These are phyloP conservation scores for Platygyra sinensis DNA, from an alignment of 64 coral and sea anemone genomes.

Conservation along the genomic window DNA sequence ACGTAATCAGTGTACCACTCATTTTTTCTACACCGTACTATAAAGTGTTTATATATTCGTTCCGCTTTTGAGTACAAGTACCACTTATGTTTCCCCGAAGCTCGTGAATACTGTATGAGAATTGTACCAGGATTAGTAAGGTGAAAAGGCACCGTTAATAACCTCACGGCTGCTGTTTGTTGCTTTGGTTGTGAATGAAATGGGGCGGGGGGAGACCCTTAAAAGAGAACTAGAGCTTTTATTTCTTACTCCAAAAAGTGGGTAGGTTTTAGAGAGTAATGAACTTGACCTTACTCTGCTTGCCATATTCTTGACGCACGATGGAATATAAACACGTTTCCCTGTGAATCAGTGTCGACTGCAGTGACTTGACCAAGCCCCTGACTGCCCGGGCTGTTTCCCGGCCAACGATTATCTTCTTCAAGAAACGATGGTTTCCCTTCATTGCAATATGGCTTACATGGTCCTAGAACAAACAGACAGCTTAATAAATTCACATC, in stretches of 20 bases:
- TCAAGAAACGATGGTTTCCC: neutral
- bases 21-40: too few species aligned
- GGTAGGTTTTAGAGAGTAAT: too few species aligned
- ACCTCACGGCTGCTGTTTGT: too few species aligned
- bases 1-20: too few species aligned
- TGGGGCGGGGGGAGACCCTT: neutral
- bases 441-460: conserved; percentile 1
- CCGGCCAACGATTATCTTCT: conserved; percentile 37
- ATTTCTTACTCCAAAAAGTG: too few species aligned
- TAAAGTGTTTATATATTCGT: too few species aligned
- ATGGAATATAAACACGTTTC: conserved; percentile 79
- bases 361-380: conserved; percentile 68
- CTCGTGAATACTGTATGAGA: too few species aligned
- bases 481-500: neutral
- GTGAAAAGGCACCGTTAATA: too few species aligned
- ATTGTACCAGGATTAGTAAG: too few species aligned
- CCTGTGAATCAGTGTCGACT: conserved; percentile 46
- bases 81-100: too few species aligned
- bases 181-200: too few species aligned
- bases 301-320: conserved; percentile 58
- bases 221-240: neutral
- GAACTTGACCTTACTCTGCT: conserved; percentile 34
- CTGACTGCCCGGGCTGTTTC: neutral
- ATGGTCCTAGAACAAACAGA: neutral
- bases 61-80: too few species aligned